A percentile compares a stretch with the other conserved stretches of the same genome.
Evolutionary conservation across 2,888 invertebrate species (phyloP).

Genomic region (Drosophila kokeensis): DNA sequence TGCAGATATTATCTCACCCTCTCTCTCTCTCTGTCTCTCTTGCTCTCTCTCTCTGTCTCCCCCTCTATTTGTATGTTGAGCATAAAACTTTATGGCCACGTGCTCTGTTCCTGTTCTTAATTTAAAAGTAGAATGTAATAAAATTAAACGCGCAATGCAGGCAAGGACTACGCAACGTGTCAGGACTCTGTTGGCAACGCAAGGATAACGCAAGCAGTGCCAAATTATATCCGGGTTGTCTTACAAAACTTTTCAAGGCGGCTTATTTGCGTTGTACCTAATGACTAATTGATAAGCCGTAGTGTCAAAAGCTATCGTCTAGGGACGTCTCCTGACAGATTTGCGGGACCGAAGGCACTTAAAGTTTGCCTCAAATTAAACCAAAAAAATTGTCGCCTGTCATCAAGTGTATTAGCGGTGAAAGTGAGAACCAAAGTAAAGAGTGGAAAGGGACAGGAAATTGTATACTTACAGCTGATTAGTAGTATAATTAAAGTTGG

Average conservation of each 20-base stretch:
- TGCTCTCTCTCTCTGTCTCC: not conserved
- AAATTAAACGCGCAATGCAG: constrained; percentile 42
- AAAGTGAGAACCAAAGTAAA: not conserved
- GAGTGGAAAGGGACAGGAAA: not conserved
- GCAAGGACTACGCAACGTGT: constrained; percentile 36
- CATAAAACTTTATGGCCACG: constrained; percentile 74
- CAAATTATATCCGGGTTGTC: constrained; percentile 36
- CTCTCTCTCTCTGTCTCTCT: not conserved
- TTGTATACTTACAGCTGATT: not conserved
- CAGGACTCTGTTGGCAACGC: constrained; percentile 4
- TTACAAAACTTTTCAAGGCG: constrained; percentile 30
- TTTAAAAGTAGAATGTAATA: constrained; percentile 70
- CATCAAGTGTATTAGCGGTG: constrained; percentile 57
- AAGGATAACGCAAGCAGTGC: constrained; percentile 9
- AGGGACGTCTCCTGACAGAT: constrained; percentile 4
- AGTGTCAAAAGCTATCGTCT: constrained; percentile 43
- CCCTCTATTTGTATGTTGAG: constrained; percentile 7
- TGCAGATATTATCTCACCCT: constrained; percentile 6
- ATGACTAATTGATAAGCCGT: constrained; percentile 57
- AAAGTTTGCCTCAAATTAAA: constrained; percentile 30
- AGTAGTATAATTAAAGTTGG: not conserved
- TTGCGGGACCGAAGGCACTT: constrained; percentile 41
- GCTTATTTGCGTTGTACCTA: constrained; percentile 44
- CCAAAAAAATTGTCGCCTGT: constrained; percentile 53
- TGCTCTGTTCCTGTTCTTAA: constrained; percentile 55